Evolutionary conservation across 2,113 vertebrate species (phyloP), one percentile per base, ranked within the genome.

Genomic region (Ptilorrhoa leucosticta): DNA sequence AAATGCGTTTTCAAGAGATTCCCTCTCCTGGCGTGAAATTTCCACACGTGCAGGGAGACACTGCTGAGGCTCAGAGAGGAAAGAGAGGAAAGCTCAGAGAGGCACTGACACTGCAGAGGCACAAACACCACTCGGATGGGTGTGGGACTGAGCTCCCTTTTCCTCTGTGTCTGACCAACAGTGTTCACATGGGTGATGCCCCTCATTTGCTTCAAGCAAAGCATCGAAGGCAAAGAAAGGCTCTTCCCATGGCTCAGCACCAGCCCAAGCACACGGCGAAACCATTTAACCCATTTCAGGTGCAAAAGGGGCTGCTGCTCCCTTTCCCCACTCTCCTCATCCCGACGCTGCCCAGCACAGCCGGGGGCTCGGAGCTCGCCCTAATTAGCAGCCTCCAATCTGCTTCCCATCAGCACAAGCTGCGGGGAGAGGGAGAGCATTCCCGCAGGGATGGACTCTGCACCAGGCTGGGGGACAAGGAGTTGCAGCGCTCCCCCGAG

Each of bases 41-140:
- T 73, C 54, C 21, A 40, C 39, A 3, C 0, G 0, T 7, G 48
- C n/a, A 50, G 30, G 30, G 33, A 68, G 45, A 58, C 0, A 0
- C 53, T 58, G 35, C 71, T n/a, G 39, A n/a, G 87, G 44, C 39
- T n/a, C n/a, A n/a, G n/a, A n/a, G n/a, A n/a, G n/a, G n/a, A n/a
- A n/a, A n/a, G n/a, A n/a, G 53, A n/a, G 35, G 14, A 42, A 11
- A 60, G 22, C 80, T 31, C 37, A 28, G n/a, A n/a, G 37, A 50
- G 50, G 17, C 11, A 3, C 23, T 22, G 75, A 30, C 40, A 26
- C 63, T 13, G 7, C 23, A 68, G 63, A 76, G 57, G 26, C 57
- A 64, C 48, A 51, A 76, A 79, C 60, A 63, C 5, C 51, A 7
- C 60, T 9, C 4, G 0, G 6, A 5, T 15, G 47, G 40, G 42